phyloP scores from a whole-genome alignment of 1,140 invertebrate genomes.

The Hylaeus volcanicus region DNA sequence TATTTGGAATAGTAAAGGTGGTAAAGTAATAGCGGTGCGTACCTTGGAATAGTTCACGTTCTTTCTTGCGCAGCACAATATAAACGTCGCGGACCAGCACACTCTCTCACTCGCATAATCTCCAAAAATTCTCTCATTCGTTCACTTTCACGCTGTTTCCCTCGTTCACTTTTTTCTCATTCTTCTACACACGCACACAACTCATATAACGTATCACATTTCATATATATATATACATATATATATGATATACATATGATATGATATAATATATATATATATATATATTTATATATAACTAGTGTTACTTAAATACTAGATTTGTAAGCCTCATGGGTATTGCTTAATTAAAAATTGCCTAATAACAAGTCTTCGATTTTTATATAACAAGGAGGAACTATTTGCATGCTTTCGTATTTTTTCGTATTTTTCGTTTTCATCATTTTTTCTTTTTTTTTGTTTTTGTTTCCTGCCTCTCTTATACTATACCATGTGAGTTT shows the following conservation, averaged over 20 bases:
- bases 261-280: conserved; percentile 63
- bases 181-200: conserved; percentile 48
- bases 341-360: conserved; percentile 77
- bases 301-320: conserved; percentile 67
- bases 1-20: conserved; percentile 78
- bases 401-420: conserved; percentile 66
- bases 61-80: conserved; percentile 82
- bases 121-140: conserved; percentile 42
- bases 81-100: conserved; percentile 79
- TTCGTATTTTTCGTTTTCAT: conserved; percentile 27
- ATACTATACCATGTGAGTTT: conserved; percentile 61
- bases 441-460: conserved; percentile 1
- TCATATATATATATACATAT: conserved; percentile 61
- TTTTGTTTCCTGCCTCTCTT: conserved; percentile 5
- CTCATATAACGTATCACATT: conserved; percentile 67
- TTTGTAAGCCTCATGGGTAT: conserved; percentile 75
- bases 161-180: conserved; percentile 16
- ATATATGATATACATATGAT: conserved; percentile 44
- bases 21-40: conserved; percentile 80
- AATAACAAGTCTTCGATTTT: conserved; percentile 74
- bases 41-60: conserved; percentile 82
- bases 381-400: conserved; percentile 77
- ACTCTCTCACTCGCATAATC: conserved; percentile 57
- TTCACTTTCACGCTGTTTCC: conserved; percentile 3
- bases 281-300: conserved; percentile 66